phyloP scores from a whole-genome alignment of 2,797 vertebrate species.

The Myiotriccus ornatus region DNA sequence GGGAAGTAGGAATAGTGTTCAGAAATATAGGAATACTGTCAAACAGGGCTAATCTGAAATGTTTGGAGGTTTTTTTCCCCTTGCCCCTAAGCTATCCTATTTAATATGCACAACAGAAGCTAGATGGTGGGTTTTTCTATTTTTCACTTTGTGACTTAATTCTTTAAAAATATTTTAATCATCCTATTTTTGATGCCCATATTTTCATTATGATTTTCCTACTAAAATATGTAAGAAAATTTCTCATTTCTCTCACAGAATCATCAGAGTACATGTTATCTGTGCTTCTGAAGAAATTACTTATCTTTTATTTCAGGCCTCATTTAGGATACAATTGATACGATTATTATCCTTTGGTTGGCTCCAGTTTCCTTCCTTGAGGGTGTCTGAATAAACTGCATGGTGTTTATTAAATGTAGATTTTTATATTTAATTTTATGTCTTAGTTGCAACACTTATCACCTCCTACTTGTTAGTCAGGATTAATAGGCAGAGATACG shows the following conservation, averaged over 20 bases:
- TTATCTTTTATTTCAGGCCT: not conserved
- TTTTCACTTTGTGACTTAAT: not conserved
- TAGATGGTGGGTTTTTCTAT: not conserved
- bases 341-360: not conserved
- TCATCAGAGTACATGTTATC: not conserved
- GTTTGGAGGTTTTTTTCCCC: not conserved
- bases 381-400: not conserved
- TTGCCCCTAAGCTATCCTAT: not conserved
- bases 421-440: constrained; percentile 18
- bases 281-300: not conserved
- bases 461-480: constrained; percentile 30
- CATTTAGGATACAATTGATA: not conserved
- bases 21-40: not conserved
- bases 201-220: not conserved
- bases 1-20: accelerated
- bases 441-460: constrained; percentile 18
- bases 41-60: not conserved
- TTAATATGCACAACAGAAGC: not conserved
- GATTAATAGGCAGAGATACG: constrained; percentile 30
- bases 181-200: not conserved
- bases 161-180: not conserved
- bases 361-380: not conserved
- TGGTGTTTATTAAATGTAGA: constrained; percentile 2
- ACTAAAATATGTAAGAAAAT: not conserved
- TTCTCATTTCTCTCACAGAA: not conserved